Base-by-base conservation (phyloP, 2,797 vertebrate species). In the Mastacembelus armatus region DNA sequence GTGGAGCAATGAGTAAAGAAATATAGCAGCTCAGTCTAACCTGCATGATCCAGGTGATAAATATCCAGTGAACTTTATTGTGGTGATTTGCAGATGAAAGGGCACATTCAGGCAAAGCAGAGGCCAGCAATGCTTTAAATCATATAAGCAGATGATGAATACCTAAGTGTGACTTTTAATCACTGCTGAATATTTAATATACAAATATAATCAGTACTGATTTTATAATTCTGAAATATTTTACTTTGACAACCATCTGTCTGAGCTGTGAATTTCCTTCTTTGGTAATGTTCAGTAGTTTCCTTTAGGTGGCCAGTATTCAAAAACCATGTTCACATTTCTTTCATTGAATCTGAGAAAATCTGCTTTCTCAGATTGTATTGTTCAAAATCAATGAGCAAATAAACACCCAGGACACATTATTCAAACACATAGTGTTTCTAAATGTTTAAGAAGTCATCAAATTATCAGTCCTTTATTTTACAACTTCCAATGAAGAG, bases 1-100 rank as follows among this genome's bases (percentile, higher is more conserved):
- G 55, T 62, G 60, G 52, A 76, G 69, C 29, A 24, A 6, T 18
- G 11, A 5, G 49, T 19, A 39, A 11, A 4, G 29, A 19, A 29
- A 19, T 15, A 30, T 5, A 10, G 27, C 15, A 30, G 2, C 4
- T 1, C n/a, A 16, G 16, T 44, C 10, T 52, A 5, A 59, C 56
- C 7, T 22, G 11, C 12, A 26, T 18, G 4, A 43, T 11, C 51
- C 15, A 50, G 42, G 36, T 29, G 54, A 16, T 12, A 3, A 21
- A 18, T 45, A 7, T 2, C 2, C 3, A 0, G 14, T 15, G 14
- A 3, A 22, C 32, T 35, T 35, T 2, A 35, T 35, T 35, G 14
- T 11, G 10, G 32, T 12, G 11, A 15, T 36, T 36, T 36, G 5
- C 22, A 51, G 39, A 26, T 51, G 29, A 51, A 59, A 8, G 3